Conservation (phyloP, 2,888 invertebrate genomes). For the Melolontha melolontha region DNA sequence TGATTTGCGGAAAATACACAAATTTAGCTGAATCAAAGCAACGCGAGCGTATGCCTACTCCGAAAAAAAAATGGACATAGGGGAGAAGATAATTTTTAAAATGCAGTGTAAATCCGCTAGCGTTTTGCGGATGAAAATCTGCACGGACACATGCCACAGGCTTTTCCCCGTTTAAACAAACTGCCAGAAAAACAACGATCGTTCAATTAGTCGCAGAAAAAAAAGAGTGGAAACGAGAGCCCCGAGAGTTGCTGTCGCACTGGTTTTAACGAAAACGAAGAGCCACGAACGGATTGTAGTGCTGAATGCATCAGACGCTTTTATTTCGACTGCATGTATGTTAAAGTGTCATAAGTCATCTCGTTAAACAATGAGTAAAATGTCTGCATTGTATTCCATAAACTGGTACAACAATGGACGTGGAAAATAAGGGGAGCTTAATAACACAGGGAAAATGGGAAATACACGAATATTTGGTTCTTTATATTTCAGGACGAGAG, state of each 20-base stretch:
- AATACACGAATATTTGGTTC: neutral
- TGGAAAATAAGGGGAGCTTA: conserved; percentile 38
- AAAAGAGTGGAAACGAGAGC: neutral
- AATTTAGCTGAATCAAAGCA: too few relatives aligned
- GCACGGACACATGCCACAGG: conserved; percentile 30
- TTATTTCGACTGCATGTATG: conserved; percentile 47
- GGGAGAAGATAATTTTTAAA: conserved; percentile 18
- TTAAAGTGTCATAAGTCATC: conserved; percentile 60
- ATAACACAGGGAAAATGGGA: conserved; percentile 16
- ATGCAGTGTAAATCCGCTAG: conserved; percentile 12
- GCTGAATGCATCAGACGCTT: conserved; percentile 21
- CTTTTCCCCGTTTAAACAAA: conserved; percentile 29
- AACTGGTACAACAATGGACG: conserved; percentile 51
- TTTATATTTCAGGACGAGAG: too few relatives aligned
- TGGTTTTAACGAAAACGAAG: conserved; percentile 1
- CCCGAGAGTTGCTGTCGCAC: neutral
- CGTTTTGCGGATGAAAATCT: conserved; percentile 12
- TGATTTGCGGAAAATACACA: too few relatives aligned
- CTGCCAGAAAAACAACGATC: conserved; percentile 35
- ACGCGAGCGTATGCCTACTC: too few relatives aligned
- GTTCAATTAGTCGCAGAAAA: conserved; percentile 32
- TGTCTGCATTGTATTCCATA: conserved; percentile 57
- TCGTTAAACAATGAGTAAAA: conserved; percentile 57
- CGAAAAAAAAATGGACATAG: neutral
- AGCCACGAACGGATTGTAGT: neutral